These are phyloP conservation scores for Callopanchax toddi DNA, from an alignment of 2,113 vertebrate species.

Conservation along the genomic window DNA sequence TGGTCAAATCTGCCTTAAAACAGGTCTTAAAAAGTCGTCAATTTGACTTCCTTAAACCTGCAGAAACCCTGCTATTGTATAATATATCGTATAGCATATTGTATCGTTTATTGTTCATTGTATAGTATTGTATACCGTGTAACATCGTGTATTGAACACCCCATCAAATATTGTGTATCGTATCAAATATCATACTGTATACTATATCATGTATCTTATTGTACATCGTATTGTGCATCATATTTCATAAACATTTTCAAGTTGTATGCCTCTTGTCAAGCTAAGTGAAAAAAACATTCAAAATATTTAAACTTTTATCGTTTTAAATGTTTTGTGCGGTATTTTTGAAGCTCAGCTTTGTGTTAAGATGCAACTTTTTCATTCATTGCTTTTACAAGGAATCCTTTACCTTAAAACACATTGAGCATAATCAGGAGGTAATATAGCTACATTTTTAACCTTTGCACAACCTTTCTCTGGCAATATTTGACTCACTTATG, in stretches of 20 bases:
- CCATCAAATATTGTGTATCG: too few relatives aligned
- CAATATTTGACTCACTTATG: slow-evolving; percentile 6
- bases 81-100: too few relatives aligned
- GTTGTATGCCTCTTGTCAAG: neutral
- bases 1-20: too few relatives aligned
- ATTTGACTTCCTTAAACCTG: too few relatives aligned
- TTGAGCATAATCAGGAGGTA: neutral
- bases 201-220: too few relatives aligned
- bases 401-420: neutral
- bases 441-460: slow-evolving; percentile 12
- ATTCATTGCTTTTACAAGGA: neutral
- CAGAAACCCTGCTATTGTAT: too few relatives aligned
- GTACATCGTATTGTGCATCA: too few relatives aligned
- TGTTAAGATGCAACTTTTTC: neutral
- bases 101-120: too few relatives aligned
- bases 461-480: slow-evolving; percentile 1
- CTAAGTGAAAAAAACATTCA: neutral
- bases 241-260: neutral
- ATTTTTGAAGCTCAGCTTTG: neutral
- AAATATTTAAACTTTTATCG: too few relatives aligned
- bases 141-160: too few relatives aligned
- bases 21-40: too few relatives aligned
- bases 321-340: neutral
- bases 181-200: too few relatives aligned
- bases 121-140: neutral